phyloP scores from a whole-genome alignment of 2,797 vertebrate species.

The Rhynchonycteris naso region DNA sequence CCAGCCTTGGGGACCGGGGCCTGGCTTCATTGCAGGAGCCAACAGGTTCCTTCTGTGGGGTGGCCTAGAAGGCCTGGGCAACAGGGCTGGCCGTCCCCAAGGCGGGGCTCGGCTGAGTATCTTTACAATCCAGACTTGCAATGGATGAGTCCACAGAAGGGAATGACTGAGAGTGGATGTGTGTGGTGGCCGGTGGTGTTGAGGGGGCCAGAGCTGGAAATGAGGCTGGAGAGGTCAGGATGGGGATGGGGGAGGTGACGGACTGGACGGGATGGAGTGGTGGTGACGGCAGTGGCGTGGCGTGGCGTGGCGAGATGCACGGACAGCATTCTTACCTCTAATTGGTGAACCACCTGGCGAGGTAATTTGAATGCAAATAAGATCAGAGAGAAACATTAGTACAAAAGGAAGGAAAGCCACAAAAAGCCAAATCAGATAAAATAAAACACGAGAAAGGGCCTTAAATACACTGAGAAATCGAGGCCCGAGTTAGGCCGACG shows the following conservation, averaged over 20 bases:
- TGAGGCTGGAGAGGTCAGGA: conserved; percentile 85
- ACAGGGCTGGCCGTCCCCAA: background rate
- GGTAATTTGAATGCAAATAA: conserved; percentile 99
- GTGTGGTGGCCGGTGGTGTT: conserved; percentile 69
- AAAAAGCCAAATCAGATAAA: conserved; percentile 87
- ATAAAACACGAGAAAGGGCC: conserved; percentile 71
- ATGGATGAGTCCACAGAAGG: conserved; percentile 86
- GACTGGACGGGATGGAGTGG: conserved; percentile 75
- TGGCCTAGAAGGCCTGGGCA: background rate
- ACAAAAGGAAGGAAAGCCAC: conserved; percentile 89
- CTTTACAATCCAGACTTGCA: conserved; percentile 82
- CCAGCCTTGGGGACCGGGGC: background rate
- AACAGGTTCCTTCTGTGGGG: background rate
- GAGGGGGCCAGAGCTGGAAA: conserved; percentile 84
- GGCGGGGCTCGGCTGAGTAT: conserved; percentile 69
- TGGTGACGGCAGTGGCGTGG: conserved; percentile 73
- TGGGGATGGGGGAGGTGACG: conserved; percentile 86
- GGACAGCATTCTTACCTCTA: conserved; percentile 99
- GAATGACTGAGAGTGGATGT: conserved; percentile 77
- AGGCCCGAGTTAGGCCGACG: background rate
- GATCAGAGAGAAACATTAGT: conserved; percentile 98
- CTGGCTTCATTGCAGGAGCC: background rate
- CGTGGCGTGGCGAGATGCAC: conserved; percentile 87
- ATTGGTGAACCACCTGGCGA: conserved; percentile 99
- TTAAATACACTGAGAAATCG: background rate